Evolutionary conservation across 2,888 invertebrate genomes (phyloP), one percentile per base, ranked within the genome.

Genomic region (Camponotus fellah): DNA sequence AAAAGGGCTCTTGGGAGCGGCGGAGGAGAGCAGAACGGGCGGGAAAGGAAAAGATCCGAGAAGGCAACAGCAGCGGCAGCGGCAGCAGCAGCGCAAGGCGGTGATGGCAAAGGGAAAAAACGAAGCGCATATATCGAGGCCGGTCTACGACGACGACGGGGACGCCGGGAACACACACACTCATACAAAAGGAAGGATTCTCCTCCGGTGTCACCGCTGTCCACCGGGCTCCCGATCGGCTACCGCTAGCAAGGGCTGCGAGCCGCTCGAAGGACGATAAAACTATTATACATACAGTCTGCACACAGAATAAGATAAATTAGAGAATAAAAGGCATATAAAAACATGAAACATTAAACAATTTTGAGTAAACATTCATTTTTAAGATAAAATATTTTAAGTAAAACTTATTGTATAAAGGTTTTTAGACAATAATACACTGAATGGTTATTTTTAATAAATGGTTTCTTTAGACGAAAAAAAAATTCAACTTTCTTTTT

Each of bases 21-120:
- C 75, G 75, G 77, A 85, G 87, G 80, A 86, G 87, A 90, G 84
- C 85, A 87, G 85, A 90, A 91, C 90, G 90, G 89, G 88, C 88
- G 88, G 86, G 89, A 91, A 91, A 92, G 91, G 91, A 87, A 91
- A 91, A 94, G 93, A 93, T 93, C 92, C 92, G 89, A 79, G 77
- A 91, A 92, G 91, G 89, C 43, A 89, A 87, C 88, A 90, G 88
- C 85, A 88, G 12, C 43, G 17, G 88, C 87, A 89, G 86, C 43
- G 17, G 88, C 87, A 89, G 86, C 43, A 43, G 43, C 87, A 89
- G 85, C 85, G 86, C 87, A 85, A 87, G 89, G 82, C 88, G 86
- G 89, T 91, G 89, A 89, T 91, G 89, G 90, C 92, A 94, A 94
- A 94, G 94, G 88, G 92, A 93, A 94, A 91, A 93, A 93, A 92